Evolutionary conservation across 30 jellyfish, hydroid and myxozoan genomes (phyloP), one percentile per base, ranked within the genome.

Genomic region (Aurelia aurita complex sp. Pacific): DNA sequence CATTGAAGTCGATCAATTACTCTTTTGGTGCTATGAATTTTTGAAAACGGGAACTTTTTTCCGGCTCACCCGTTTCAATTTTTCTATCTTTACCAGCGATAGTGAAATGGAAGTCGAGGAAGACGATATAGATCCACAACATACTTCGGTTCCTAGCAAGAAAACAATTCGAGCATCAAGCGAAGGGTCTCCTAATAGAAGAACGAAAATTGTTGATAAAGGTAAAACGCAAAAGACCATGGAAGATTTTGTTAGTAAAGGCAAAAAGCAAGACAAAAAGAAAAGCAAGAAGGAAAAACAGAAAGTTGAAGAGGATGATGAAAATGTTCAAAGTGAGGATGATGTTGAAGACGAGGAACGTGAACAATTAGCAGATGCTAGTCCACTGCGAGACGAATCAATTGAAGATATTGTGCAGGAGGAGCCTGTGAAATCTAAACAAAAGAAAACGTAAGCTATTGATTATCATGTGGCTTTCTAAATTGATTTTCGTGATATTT

Each of bases 41-140:
- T 23, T 23, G 29, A 23, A 23, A 23, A 23, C 0, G 29, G 29
- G 18, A 67, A 67, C 6, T 67, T 57, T 29, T 29, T 9, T 67
- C 19, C 77, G 19, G 38, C 4, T 15, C 64, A 65, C 8, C 79
- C 36, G 32, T 19, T 35, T 69, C 8, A 11, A 29, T 23, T 38
- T 40, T 29, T 69, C 79, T 35, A 6, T 13, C 33, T 33, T 40
- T 13, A 69, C 11, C 79, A 69, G 33, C 33, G 79, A 69, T 57
- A 14, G 60, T 35, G 19, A 18, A 61, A 35, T 35, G 46, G 79
- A 29, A 11, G 82, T 43, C 17, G 82, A 73, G 13, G 82, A 73
- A 70, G 80, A 33, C 10, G 14, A 70, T 17, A 33, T 36, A 35
- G 80, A 34, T 2, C 67, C 46, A 50, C 82, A 12, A 13, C 23